Conservation (phyloP, 2,113 vertebrate genomes). For the Arenaria interpres region DNA sequence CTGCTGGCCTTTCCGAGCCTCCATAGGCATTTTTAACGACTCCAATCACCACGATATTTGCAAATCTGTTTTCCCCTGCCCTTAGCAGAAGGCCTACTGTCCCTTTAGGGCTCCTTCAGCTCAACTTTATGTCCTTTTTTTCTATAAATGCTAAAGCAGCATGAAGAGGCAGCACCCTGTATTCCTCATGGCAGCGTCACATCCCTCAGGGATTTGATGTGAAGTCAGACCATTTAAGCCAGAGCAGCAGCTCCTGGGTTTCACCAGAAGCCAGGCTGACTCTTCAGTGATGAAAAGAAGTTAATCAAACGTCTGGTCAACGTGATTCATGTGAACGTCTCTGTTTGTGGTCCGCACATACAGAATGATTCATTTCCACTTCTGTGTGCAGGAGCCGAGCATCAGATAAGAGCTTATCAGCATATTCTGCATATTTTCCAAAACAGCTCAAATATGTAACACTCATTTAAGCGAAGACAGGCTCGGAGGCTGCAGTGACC, state of each 20-base stretch:
- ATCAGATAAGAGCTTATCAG: background rate
- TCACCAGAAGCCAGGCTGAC: background rate
- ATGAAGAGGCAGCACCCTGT: background rate
- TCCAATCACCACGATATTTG: background rate
- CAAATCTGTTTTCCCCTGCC: slow-evolving; percentile 7
- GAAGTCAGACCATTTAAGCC: background rate
- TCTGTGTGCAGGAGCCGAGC: background rate
- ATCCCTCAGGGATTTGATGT: background rate
- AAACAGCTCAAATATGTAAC: background rate
- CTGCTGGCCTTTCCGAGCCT: background rate
- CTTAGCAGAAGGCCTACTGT: background rate
- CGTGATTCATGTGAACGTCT: background rate
- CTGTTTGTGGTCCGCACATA: background rate
- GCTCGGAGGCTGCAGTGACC: background rate
- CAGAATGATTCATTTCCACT: background rate
- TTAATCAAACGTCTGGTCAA: background rate
- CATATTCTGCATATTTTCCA: background rate
- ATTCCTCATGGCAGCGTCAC: background rate
- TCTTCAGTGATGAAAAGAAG: background rate
- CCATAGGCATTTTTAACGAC: background rate
- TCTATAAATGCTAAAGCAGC: background rate
- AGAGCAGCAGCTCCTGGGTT: background rate
- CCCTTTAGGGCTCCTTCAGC: background rate
- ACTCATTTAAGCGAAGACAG: background rate
- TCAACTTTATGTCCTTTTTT: background rate